phyloP scores from a whole-genome alignment of 2,888 invertebrate genomes.

The Cerastoderma edule region DNA sequence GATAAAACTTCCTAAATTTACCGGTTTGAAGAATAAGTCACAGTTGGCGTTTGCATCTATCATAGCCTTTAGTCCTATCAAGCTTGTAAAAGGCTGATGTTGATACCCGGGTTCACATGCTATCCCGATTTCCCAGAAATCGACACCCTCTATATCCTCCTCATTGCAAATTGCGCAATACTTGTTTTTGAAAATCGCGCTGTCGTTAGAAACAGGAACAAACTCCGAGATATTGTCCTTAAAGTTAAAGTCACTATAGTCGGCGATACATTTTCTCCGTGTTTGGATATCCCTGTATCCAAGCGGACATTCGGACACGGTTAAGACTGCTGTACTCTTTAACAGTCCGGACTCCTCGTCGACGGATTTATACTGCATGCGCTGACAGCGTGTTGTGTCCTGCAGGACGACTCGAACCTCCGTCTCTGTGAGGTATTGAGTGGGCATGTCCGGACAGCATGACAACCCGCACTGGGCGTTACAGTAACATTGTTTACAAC shows the following conservation, averaged over 20 bases:
- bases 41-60: background rate
- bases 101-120: background rate
- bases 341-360: background rate
- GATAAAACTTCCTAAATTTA: too few relatives aligned
- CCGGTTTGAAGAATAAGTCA: slow-evolving; percentile 3
- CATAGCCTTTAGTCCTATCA: background rate
- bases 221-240: background rate
- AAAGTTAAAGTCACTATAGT: slow-evolving; percentile 5
- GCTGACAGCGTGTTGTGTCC: background rate
- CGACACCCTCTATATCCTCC: background rate
- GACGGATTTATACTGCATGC: background rate
- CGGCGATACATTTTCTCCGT: background rate
- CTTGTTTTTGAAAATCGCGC: slow-evolving; percentile 13
- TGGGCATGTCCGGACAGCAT: slow-evolving; percentile 25
- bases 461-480: background rate
- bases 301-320: slow-evolving; percentile 11
- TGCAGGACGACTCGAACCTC: background rate
- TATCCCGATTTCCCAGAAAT: slow-evolving; percentile 12
- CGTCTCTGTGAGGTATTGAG: background rate
- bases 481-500: slow-evolving; percentile 11
- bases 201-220: slow-evolving; percentile 3
- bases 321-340: background rate
- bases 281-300: background rate
- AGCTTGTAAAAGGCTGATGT: background rate
- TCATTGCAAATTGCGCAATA: slow-evolving; percentile 22